Evolutionary conservation across 1,140 invertebrate genomes (phyloP).

Genomic region (Drosophila orosa): DNA sequence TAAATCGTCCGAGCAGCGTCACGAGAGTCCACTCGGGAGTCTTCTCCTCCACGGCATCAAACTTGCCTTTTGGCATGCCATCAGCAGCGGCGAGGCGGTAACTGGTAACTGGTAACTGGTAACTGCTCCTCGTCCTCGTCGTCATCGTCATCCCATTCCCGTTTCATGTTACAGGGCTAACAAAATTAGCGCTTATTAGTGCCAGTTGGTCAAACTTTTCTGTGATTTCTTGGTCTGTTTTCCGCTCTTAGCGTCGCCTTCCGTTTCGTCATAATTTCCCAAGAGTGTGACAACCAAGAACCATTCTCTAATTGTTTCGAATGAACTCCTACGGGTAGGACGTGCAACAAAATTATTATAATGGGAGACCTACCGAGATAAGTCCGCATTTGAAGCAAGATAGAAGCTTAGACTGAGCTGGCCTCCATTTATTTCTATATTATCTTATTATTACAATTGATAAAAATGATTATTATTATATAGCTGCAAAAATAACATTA

Average conservation of each 20-base stretch:
- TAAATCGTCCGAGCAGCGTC: slow-evolving; percentile 71
- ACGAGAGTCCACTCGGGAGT: slow-evolving; percentile 46
- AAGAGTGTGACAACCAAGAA: slow-evolving; percentile 41
- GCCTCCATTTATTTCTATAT: no score
- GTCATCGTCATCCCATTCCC: not conserved
- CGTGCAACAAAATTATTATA: slow-evolving; percentile 46
- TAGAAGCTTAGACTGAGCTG: not conserved
- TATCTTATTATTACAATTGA: no score
- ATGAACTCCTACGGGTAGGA: slow-evolving; percentile 60
- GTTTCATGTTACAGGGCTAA: slow-evolving; percentile 56
- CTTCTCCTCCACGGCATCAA: slow-evolving; percentile 24
- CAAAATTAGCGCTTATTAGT: slow-evolving; percentile 82
- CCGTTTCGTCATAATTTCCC: slow-evolving; percentile 65
- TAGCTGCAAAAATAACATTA: no score
- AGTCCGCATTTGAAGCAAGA: not conserved
- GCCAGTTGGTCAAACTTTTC: slow-evolving; percentile 73
- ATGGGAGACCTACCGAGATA: not conserved
- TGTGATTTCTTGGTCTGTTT: slow-evolving; percentile 52
- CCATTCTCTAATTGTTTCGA: slow-evolving; percentile 75
- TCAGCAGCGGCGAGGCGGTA: slow-evolving; percentile 34
- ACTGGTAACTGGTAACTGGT: slow-evolving; percentile 10
- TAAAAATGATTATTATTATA: no score
- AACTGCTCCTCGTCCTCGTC: not conserved
- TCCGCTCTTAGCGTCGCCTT: slow-evolving; percentile 19
- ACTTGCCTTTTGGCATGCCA: slow-evolving; percentile 54